phyloP scores from a whole-genome alignment of 2,797 vertebrate species.

The Otolemur crassicaudatus region DNA sequence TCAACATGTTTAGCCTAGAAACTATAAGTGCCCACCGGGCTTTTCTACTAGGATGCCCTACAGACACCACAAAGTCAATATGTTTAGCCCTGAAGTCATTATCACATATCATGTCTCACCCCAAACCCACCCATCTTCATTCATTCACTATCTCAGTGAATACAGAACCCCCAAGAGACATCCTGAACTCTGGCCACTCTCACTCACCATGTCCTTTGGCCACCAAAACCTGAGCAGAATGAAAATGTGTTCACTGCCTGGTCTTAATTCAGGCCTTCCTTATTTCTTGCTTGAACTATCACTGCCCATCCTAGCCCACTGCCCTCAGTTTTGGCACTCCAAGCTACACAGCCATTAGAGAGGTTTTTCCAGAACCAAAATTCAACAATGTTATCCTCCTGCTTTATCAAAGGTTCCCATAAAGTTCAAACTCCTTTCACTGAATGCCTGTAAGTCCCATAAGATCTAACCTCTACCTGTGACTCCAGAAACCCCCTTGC shows the following conservation, averaged over 20 bases:
- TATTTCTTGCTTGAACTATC: neutral
- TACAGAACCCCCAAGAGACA: neutral
- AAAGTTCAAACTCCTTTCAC: conserved; percentile 19
- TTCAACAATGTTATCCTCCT: neutral
- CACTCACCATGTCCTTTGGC: neutral
- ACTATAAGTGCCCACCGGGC: neutral
- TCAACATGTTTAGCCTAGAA: neutral
- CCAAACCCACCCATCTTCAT: neutral
- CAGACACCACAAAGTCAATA: neutral
- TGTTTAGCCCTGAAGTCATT: neutral
- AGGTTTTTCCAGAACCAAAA: conserved; percentile 38
- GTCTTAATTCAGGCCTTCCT: neutral
- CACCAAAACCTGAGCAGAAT: neutral
- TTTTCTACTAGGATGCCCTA: neutral
- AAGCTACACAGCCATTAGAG: neutral
- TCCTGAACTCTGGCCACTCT: neutral
- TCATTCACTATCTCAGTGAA: neutral
- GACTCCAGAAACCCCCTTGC: neutral
- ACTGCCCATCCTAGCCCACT: neutral
- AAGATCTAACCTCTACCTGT: neutral
- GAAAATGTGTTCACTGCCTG: neutral
- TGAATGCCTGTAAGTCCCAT: neutral
- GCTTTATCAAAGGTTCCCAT: neutral
- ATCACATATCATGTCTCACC: neutral
- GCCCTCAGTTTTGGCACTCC: neutral